Base-by-base conservation (phyloP, 2,797 vertebrate species). In the Macropodus opercularis region DNA sequence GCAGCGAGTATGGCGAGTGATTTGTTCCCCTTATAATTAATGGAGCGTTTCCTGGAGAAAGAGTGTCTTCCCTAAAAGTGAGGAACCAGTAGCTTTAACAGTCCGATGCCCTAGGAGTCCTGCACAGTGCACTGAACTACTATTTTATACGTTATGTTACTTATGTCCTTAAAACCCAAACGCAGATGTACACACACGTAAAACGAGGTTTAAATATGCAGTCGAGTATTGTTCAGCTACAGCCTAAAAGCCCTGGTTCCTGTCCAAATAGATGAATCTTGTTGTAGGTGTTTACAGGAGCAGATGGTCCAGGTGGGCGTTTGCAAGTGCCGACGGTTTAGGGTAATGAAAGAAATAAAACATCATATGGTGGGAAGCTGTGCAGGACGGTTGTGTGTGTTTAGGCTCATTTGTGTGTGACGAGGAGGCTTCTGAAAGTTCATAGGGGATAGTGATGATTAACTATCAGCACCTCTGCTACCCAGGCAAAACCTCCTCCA, bases 231-330 rank as follows among this genome's bases (percentile, higher is more conserved):
- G 13, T 58, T 55, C n/a, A 40, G 38, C 27, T n/a, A n/a, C 31
- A 56, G 18, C 22, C 52, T 18, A 8, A 31, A 48, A 62, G 27
- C 4, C 14, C 24, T 53, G 49, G 38, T 72, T 64, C 72, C 32
- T 44, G 50, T 58, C 62, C 32, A 41, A 13, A 1, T 3, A 6
- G 21, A 52, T 51, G 50, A 53, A 23, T 50, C 42, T 42, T 17
- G 24, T 49, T 55, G 74, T 46, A 27, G 57, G 57, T 51, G 47
- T 82, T 85, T 61, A 40, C 23, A 39, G 39, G 44, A 79, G 60
- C 82, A 84, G 79, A 86, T 86, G 87, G 77, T 73, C 47, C 29
- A 68, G 73, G 76, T 80, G 47, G 80, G 79, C 34, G 73, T 80
- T 29, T 13, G 3, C 9, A 63, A 72, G 42, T 46, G 23, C 42